Conservation (phyloP, 1,140 invertebrate species). For the Sipha flava region DNA sequence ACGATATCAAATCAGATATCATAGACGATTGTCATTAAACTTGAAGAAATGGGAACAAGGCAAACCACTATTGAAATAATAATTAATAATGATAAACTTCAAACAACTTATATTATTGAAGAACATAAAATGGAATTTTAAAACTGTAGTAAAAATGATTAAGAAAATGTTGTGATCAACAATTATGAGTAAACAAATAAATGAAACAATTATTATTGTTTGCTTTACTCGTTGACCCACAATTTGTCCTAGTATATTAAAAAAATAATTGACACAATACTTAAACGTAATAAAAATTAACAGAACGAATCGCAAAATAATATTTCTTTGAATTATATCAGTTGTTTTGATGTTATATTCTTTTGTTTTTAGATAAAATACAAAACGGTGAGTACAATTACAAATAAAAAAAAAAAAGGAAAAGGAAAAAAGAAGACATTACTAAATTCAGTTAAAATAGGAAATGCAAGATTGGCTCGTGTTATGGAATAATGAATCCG, state of each 20-base stretch:
- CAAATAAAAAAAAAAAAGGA: not conserved
- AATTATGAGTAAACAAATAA: too few relatives aligned
- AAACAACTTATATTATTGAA: not conserved
- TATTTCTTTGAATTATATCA: not conserved
- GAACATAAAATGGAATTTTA: not conserved
- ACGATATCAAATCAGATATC: too few relatives aligned
- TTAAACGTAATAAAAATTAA: not conserved
- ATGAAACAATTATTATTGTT: too few relatives aligned
- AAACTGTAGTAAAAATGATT: too few relatives aligned
- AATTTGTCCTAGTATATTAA: too few relatives aligned
- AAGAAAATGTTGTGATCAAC: too few relatives aligned
- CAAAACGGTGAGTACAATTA: too few relatives aligned
- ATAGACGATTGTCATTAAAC: not conserved
- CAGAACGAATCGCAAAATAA: not conserved
- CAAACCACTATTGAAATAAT: not conserved
- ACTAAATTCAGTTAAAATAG: not conserved
- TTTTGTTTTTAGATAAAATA: not conserved
- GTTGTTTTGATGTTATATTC: not conserved
- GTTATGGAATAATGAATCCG: not conserved
- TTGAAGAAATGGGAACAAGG: not conserved
- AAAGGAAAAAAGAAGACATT: not conserved
- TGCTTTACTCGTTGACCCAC: too few relatives aligned
- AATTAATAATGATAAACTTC: not conserved
- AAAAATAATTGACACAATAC: not conserved
- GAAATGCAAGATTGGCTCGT: not conserved